Evolutionary conservation across 2,113 vertebrate genomes (phyloP), one percentile per base, ranked within the genome.

Genomic region (Rallus limicola): DNA sequence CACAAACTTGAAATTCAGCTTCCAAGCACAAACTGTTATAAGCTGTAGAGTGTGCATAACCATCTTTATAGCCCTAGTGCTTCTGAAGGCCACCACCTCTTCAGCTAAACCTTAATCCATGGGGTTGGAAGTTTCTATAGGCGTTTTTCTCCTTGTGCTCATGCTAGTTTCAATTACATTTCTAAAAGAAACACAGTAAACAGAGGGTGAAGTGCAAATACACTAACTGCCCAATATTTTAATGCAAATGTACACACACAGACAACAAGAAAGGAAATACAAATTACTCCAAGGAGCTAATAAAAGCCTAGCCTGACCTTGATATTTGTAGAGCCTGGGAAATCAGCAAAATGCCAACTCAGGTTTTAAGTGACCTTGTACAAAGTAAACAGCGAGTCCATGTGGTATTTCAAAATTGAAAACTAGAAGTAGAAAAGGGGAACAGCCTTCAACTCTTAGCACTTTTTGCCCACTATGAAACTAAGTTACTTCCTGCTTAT

Each of bases 341-440:
- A 96, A 95, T 92, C 38, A 96, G 80, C 56, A 95, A 97, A 96
- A 88, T 71, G 95, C 90, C 48, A 0, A 96, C 92, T 97, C 94
- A 95, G 95, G 90, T 90, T 94, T 72, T 86, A 3, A 96, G 71
- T 93, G 95, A 96, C 96, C 96, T 97, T 96, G 92, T 58, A 71
- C 90, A 93, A 96, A 95, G 95, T 93, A 96, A 95, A 96, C 94
- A 96, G 68, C 79, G 18, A 77, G 68, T 88, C 82, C 64, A 31
- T 81, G 86, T 21, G 72, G 88, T 40, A 64, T 93, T 96, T 96
- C 95, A 92, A 88, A 96, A 97, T 80, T 92, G 82, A 90, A 96
- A 96, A 96, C 88, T 44, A 92, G 96, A 96, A 96, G 94, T 81
- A 90, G 76, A 96, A 95, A 96, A 96, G 64, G 33, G 93, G 95